phyloP scores from a whole-genome alignment of 23 tunicate genomes.

The Trididemnum miniatum region DNA sequence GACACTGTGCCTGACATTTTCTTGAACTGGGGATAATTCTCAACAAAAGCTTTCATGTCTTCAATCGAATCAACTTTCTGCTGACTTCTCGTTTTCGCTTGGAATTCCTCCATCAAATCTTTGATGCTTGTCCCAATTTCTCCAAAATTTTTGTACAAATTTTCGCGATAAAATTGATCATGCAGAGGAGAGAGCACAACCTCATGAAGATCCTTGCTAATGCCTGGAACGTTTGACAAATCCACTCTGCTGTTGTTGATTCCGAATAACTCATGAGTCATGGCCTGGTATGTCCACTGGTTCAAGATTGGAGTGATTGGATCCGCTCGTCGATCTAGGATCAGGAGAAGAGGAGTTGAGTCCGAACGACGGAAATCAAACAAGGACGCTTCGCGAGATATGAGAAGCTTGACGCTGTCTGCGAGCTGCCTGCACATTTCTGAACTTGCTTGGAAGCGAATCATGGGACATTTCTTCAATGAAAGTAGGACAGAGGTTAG shows the following conservation, averaged over 20 bases:
- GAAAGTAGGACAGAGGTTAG: constrained; percentile 76
- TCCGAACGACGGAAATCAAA: constrained; percentile 87
- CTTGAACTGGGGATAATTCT: constrained; percentile 98
- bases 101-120: constrained; percentile 90
- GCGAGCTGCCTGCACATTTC: constrained; percentile 82
- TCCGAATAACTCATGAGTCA: constrained; percentile 94
- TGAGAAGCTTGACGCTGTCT: constrained; percentile 62
- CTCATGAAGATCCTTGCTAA: constrained; percentile 60
- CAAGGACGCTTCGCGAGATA: constrained; percentile 58
- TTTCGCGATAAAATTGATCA: constrained; percentile 87
- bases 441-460: constrained; percentile 72
- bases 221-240: constrained; percentile 57
- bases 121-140: constrained; percentile 97
- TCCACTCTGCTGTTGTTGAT: constrained; percentile 88
- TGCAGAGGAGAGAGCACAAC: constrained; percentile 80
- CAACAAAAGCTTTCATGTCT: constrained; percentile 99
- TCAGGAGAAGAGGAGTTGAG: constrained; percentile 74
- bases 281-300: constrained; percentile 99
- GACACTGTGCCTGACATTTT: constrained; percentile 98
- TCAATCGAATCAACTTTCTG: constrained; percentile 95
- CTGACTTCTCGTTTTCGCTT: constrained; percentile 76
- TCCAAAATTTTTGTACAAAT: constrained; percentile 94
- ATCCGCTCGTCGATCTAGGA: constrained; percentile 87
- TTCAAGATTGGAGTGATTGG: constrained; percentile 80
- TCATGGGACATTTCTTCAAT: constrained; percentile 88